Evolutionary conservation across 1,140 invertebrate genomes (phyloP), one percentile per base, ranked within the genome.

Genomic region (Cataglyphis hispanica): DNA sequence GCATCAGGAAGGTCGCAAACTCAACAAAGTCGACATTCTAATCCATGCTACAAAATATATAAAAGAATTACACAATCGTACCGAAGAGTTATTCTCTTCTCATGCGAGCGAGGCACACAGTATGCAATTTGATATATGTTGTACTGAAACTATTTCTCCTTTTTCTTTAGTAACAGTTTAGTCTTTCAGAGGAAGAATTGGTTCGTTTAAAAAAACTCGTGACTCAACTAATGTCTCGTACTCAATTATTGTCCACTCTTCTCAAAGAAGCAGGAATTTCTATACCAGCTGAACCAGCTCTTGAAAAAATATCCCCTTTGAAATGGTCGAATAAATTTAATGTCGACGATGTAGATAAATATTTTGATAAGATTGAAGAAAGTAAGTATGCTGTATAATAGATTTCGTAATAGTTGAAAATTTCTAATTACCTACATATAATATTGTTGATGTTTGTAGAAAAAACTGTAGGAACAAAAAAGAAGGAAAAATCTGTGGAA

Each of bases 281-380:
- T 53, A 93, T 95, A 7, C 95, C 95, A 13, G 93, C 93, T 34
- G 95, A 95, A 67, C 95, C 95, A 74, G 94, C 94, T 8, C 87
- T 95, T 75, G 95, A 95, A 87, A 95, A 94, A 89, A 95, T 95
- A 89, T 95, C 94, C 53, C 94, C 94, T 1, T 86, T 94, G 3
- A 95, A 95, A 86, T 95, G 95, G 95, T 95, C 94, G 1, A 95
- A 95, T 77, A 95, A 95, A 91, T 94, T 95, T 53, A 95, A 94
- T 75, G 91, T 94, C 10, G 94, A 94, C 27, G 94, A 93, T 22
- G 90, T 87, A 31, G 93, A 95, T 63, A 92, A 91, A 13, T 91
- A 88, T 91, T 92, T 86, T 69, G 85, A 84, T 64, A 88, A 90
- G 88, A 86, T 87, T 87, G 89, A 92, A 78, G 91, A 92, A 91